Evolutionary conservation across 92 coral and sea anemone genomes (phyloP).

Genomic region (Isaurus tuberculatus): DNA sequence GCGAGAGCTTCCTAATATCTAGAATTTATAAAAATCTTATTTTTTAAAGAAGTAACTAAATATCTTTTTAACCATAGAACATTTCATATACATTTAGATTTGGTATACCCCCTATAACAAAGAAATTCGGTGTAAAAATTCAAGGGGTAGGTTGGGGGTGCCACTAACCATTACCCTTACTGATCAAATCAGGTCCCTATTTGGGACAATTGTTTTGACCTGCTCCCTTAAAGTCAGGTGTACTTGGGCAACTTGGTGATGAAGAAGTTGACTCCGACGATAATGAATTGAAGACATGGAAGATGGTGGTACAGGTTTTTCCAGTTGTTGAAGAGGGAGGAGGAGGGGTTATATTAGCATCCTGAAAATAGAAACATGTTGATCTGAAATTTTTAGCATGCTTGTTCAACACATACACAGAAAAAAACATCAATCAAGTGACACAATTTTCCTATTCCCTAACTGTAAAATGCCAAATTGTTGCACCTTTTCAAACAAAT

Average conservation of each 20-base stretch:
- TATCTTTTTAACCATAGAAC: too few relatives aligned
- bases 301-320: neutral
- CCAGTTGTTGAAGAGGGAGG: neutral
- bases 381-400: too few relatives aligned
- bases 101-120: neutral
- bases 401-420: too few relatives aligned
- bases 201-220: neutral
- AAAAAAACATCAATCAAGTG: too few relatives aligned
- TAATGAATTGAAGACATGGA: neutral
- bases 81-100: too few relatives aligned
- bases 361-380: too few relatives aligned
- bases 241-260: neutral
- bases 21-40: too few relatives aligned
- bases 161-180: conserved; percentile 1
- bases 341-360: neutral
- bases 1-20: too few relatives aligned
- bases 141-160: neutral
- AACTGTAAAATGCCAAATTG: too few relatives aligned
- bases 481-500: too few relatives aligned
- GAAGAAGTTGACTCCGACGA: neutral
- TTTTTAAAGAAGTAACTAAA: too few relatives aligned
- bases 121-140: neutral
- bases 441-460: too few relatives aligned
- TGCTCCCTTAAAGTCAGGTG: neutral
- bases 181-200: neutral